A percentile compares a stretch with the other conserved stretches of the same genome.
Conservation (phyloP, 1,140 invertebrate genomes). For the Myzus persicae region DNA sequence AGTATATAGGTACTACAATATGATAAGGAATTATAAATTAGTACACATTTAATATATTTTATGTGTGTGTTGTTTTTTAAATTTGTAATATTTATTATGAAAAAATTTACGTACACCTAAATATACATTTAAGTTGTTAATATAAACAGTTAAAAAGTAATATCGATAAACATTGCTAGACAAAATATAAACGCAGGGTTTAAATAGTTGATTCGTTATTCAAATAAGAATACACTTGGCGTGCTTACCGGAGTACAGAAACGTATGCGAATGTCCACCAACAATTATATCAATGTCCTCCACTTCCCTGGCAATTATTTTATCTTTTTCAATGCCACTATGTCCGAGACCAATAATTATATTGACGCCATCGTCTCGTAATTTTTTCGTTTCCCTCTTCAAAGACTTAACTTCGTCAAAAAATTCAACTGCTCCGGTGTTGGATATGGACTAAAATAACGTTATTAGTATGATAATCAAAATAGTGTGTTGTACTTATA, state of each 20-base stretch:
- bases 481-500: not conserved
- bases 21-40: too few species aligned
- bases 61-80: too few species aligned
- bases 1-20: too few species aligned
- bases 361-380: slow-evolving; percentile 62
- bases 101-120: too few species aligned
- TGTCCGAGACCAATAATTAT: slow-evolving; percentile 91
- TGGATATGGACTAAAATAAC: not conserved
- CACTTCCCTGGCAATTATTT: slow-evolving; percentile 79
- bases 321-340: slow-evolving; percentile 81
- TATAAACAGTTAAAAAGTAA: too few species aligned
- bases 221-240: too few species aligned
- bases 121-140: too few species aligned
- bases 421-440: not conserved
- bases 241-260: slow-evolving; percentile 75
- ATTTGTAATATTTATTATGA: too few species aligned
- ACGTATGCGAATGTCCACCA: slow-evolving; percentile 88
- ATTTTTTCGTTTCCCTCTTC: slow-evolving; percentile 29
- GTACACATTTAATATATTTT: too few species aligned
- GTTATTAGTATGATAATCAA: not conserved
- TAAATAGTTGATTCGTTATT: too few species aligned
- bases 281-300: slow-evolving; percentile 86
- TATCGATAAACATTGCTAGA: too few species aligned
- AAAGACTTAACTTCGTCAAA: slow-evolving; percentile 40
- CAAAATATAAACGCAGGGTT: too few species aligned